Percentiles rank a stretch among this genome's conserved stretches.
phyloP scores from a whole-genome alignment of 2,797 vertebrate species.

The Crypturellus tataupa region DNA sequence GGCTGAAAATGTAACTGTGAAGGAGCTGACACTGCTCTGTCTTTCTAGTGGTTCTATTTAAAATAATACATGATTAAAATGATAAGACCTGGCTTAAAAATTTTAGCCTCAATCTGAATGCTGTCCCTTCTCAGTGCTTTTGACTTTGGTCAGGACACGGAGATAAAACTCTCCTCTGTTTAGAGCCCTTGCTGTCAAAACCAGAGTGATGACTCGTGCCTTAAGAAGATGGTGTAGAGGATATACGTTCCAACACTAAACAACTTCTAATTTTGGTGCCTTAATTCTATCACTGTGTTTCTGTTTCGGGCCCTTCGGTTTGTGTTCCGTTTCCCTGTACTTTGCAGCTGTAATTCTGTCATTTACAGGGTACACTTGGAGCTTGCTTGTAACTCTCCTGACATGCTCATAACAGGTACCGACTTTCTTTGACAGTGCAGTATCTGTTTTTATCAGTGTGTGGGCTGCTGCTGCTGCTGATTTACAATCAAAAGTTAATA shows the following conservation, averaged over 20 bases:
- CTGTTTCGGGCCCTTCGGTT: neutral
- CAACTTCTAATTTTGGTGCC: slow-evolving; percentile 41
- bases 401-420: neutral
- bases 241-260: slow-evolving; percentile 15
- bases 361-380: neutral
- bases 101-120: neutral
- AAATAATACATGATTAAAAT: neutral
- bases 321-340: neutral
- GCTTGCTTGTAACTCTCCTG: slow-evolving; percentile 10
- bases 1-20: neutral
- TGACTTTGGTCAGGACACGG: neutral
- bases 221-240: neutral
- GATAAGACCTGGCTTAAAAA: neutral
- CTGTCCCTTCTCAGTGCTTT: neutral
- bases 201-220: neutral
- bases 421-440: slow-evolving; percentile 32
- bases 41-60: neutral
- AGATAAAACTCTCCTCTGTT: neutral
- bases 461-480: slow-evolving; percentile 38
- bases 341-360: slow-evolving; percentile 27
- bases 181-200: slow-evolving; percentile 42
- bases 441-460: slow-evolving; percentile 35
- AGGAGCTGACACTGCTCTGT: neutral
- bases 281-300: neutral
- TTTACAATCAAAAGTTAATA: slow-evolving; percentile 71